Evolutionary conservation across 2,888 invertebrate genomes (phyloP).

Genomic region (Ganaspis brasiliensis): DNA sequence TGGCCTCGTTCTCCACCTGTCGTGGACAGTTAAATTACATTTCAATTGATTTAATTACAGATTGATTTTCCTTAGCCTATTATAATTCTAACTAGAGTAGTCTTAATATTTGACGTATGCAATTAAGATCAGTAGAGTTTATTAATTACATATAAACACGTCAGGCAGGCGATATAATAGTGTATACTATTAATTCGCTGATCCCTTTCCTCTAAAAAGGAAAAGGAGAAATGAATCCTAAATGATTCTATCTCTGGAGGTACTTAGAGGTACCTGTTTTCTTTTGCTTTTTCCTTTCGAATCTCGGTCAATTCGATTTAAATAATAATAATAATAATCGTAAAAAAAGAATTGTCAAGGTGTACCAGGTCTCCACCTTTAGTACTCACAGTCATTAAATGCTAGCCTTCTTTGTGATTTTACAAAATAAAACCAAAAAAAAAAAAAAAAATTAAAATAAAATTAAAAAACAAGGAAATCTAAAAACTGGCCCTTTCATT

Average conservation of each 20-base stretch:
- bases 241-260: conserved; percentile 16
- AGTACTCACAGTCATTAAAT: conserved; percentile 38
- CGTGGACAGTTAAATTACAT: conserved; percentile 51
- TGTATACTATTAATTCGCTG: conserved; percentile 23
- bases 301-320: not conserved
- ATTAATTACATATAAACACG: conserved; percentile 39
- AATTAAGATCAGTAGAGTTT: conserved; percentile 36
- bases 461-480: conserved; percentile 24
- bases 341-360: conserved; percentile 27
- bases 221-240: not conserved
- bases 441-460: not conserved
- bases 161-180: conserved; percentile 22
- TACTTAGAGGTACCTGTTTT: conserved; percentile 18
- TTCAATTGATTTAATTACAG: conserved; percentile 41
- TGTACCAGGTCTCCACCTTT: conserved; percentile 26
- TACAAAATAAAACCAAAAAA: not conserved
- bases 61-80: conserved; percentile 14
- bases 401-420: conserved; percentile 27
- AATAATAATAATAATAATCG: conserved; percentile 29
- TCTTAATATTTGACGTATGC: conserved; percentile 27
- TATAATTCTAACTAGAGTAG: conserved; percentile 45
- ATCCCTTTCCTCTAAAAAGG: conserved; percentile 8
- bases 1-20: conserved; percentile 50
- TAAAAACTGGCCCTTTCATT: conserved; percentile 42
- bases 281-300: too few species aligned